These are phyloP conservation scores for Endotricha flammealis DNA, from an alignment of 2,888 invertebrate species.

Conservation along the genomic window DNA sequence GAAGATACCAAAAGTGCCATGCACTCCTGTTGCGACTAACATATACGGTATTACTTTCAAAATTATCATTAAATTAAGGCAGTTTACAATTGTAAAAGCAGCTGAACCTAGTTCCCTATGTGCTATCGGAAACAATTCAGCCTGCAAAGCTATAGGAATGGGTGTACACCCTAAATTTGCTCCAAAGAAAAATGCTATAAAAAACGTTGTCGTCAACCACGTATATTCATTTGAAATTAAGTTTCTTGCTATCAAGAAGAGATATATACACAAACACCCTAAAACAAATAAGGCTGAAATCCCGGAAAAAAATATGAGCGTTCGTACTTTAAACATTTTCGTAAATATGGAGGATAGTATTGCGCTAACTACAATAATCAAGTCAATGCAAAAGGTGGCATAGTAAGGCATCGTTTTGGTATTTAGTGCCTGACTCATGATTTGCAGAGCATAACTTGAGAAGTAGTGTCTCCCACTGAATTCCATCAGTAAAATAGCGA, in stretches of 20 bases:
- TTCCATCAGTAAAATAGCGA: constrained; percentile 38
- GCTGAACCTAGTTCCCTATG: constrained; percentile 44
- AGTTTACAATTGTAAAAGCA: constrained; percentile 33
- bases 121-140: constrained; percentile 51
- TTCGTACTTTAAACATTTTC: constrained; percentile 41
- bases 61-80: constrained; percentile 29
- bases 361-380: constrained; percentile 40
- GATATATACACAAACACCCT: constrained; percentile 29
- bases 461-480: constrained; percentile 46
- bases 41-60: constrained; percentile 28
- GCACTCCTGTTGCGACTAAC: constrained; percentile 27
- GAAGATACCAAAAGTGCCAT: constrained; percentile 34
- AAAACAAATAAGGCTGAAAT: constrained; percentile 33
- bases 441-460: constrained; percentile 48
- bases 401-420: constrained; percentile 37
- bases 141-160: constrained; percentile 44
- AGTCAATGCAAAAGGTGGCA: constrained; percentile 42
- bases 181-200: constrained; percentile 42
- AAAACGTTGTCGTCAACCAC: constrained; percentile 38
- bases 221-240: constrained; percentile 28
- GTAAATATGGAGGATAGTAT: constrained; percentile 41
- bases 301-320: constrained; percentile 43
- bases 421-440: constrained; percentile 40
- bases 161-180: constrained; percentile 53
- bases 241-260: constrained; percentile 30